A percentile compares a stretch with the other conserved stretches of the same genome.
Conservation (phyloP, 2,888 invertebrate species). For the Morpho helenor region DNA sequence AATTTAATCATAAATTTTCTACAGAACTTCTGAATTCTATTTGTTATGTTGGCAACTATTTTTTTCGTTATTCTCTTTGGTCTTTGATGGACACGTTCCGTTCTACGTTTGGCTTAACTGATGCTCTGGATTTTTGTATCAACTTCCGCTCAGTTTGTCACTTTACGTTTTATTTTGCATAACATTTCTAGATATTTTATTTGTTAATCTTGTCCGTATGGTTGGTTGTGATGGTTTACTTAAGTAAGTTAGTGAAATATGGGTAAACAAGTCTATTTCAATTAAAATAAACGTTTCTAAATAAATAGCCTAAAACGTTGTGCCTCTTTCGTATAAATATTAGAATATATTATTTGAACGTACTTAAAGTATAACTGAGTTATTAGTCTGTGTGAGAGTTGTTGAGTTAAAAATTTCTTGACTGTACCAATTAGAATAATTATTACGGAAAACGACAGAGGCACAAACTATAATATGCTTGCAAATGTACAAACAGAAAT, state of each 20-base stretch:
- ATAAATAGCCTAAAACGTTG: conserved; percentile 42
- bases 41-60: too few relatives aligned
- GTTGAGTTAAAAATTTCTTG: conserved; percentile 22
- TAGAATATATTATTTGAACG: conserved; percentile 40
- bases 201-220: conserved; percentile 73
- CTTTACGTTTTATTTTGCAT: conserved; percentile 54
- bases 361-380: conserved; percentile 47
- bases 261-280: conserved; percentile 60
- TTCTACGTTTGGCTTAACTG: conserved; percentile 18
- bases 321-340: conserved; percentile 38
- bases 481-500: conserved; percentile 54
- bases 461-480: conserved; percentile 49
- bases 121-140: conserved; percentile 48
- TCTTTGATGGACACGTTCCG: not conserved
- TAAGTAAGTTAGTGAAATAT: conserved; percentile 74
- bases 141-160: conserved; percentile 35
- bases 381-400: conserved; percentile 21
- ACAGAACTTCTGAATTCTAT: too few relatives aligned
- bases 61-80: too few relatives aligned
- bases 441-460: conserved; percentile 35
- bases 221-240: conserved; percentile 79
- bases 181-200: conserved; percentile 46
- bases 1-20: too few relatives aligned
- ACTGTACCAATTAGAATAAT: conserved; percentile 34
- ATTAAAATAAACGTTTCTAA: conserved; percentile 54